These are phyloP conservation scores for Rhabdophis nuchalis DNA, from an alignment of 2,797 vertebrate genomes.

Conservation along the genomic window DNA sequence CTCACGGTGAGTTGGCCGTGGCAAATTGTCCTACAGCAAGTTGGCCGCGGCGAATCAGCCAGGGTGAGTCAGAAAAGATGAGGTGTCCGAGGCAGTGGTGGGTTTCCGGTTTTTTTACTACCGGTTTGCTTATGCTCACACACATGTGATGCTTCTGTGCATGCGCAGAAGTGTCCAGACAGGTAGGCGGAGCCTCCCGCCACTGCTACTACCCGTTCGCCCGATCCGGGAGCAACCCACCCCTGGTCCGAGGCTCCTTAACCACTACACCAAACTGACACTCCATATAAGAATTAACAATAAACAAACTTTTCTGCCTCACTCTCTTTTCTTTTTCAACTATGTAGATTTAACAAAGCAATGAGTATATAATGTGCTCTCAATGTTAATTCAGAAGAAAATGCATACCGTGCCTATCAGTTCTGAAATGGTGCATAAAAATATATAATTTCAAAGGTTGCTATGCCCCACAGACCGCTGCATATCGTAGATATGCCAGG, in stretches of 20 bases:
- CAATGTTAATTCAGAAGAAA: neutral
- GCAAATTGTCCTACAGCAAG: too few relatives aligned
- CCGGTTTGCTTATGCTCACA: too few relatives aligned
- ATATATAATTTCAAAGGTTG: conserved; percentile 22
- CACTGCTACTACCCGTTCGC: too few relatives aligned
- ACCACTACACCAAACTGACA: neutral
- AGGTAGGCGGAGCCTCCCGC: too few relatives aligned
- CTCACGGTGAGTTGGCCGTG: neutral
- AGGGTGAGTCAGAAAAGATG: neutral
- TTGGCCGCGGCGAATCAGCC: neutral
- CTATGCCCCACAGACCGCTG: neutral
- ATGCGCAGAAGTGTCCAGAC: too few relatives aligned
- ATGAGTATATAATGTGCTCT: too few relatives aligned
- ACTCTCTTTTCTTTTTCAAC: neutral
- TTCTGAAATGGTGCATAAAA: neutral
- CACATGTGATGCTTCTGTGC: too few relatives aligned
- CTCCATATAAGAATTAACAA: neutral
- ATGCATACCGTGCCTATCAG: neutral
- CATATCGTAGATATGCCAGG: conserved; percentile 28
- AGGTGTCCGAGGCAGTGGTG: too few relatives aligned
- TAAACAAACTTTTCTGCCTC: neutral
- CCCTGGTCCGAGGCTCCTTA: neutral
- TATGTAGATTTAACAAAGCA: neutral
- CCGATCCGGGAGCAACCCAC: too few relatives aligned
- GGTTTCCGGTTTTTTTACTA: too few relatives aligned